phyloP scores from a whole-genome alignment of 2,888 invertebrate genomes.

The Caenorhabditis sp. region DNA sequence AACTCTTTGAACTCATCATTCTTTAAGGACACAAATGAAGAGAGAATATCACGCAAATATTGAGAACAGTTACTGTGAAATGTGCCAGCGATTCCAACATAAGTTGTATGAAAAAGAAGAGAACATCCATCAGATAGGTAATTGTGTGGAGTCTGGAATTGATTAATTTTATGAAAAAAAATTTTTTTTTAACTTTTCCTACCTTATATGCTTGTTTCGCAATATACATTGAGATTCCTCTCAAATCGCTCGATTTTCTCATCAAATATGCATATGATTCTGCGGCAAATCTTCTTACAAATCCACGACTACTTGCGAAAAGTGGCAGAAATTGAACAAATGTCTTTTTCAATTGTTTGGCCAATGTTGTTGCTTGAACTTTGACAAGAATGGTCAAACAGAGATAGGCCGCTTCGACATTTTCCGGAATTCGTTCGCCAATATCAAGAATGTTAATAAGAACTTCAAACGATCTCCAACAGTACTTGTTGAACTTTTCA shows the following conservation, averaged over 20 bases:
- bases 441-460: conserved; percentile 47
- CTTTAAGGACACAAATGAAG: conserved; percentile 10
- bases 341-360: conserved; percentile 78
- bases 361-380: conserved; percentile 83
- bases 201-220: conserved; percentile 46
- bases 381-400: conserved; percentile 90
- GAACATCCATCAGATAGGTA: conserved; percentile 79
- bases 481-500: conserved; percentile 56
- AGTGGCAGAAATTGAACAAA: conserved; percentile 75
- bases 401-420: conserved; percentile 84
- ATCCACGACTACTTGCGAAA: conserved; percentile 81
- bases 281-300: conserved; percentile 90
- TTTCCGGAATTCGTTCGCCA: conserved; percentile 42
- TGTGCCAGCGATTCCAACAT: conserved; percentile 83
- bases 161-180: not conserved
- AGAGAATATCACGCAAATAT: conserved; percentile 28
- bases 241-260: conserved; percentile 74
- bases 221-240: conserved; percentile 42
- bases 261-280: conserved; percentile 95
- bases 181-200: not conserved
- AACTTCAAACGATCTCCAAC: conserved; percentile 52
- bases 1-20: conserved; percentile 17
- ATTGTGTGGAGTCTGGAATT: conserved; percentile 27
- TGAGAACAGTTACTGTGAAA: conserved; percentile 79
- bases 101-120: conserved; percentile 85